These are phyloP conservation scores for Apocrypta bakeri DNA, from an alignment of 1,140 invertebrate genomes.

Conservation along the genomic window DNA sequence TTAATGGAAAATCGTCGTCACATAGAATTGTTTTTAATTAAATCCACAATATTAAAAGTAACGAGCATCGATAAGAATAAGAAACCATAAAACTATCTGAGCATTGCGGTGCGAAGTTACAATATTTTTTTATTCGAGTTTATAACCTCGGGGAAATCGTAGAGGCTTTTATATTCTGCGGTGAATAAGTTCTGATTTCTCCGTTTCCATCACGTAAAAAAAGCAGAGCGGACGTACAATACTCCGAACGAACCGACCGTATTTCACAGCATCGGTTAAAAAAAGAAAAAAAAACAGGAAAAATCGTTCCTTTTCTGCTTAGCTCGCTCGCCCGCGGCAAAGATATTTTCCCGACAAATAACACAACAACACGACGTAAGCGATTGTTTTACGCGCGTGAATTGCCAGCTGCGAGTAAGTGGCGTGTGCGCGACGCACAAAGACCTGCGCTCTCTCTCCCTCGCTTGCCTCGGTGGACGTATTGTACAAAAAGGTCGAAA, in stretches of 20 bases:
- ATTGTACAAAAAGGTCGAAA: slow-evolving; percentile 34
- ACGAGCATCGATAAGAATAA: background rate
- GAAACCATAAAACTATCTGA: background rate
- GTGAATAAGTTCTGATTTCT: too few relatives aligned
- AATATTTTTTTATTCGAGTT: too few relatives aligned
- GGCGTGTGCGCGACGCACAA: too few relatives aligned
- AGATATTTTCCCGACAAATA: background rate
- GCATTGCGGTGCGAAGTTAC: too few relatives aligned
- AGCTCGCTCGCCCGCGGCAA: background rate
- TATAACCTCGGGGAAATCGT: too few relatives aligned
- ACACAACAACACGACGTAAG: background rate
- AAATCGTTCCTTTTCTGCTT: background rate
- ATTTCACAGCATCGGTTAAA: background rate
- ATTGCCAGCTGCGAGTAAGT: background rate
- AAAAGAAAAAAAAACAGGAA: background rate
- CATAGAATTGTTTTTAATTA: background rate
- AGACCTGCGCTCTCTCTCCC: background rate
- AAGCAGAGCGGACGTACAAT: too few relatives aligned
- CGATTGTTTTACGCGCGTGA: slow-evolving; percentile 21
- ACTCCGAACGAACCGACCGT: background rate
- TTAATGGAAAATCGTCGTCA: background rate
- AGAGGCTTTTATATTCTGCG: too few relatives aligned
- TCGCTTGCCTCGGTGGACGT: too few relatives aligned
- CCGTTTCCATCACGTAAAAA: too few relatives aligned
- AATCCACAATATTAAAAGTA: background rate